Evolutionary conservation across 1,140 invertebrate species (phyloP), one percentile per base, ranked within the genome.

Genomic region (Thrips palmi): DNA sequence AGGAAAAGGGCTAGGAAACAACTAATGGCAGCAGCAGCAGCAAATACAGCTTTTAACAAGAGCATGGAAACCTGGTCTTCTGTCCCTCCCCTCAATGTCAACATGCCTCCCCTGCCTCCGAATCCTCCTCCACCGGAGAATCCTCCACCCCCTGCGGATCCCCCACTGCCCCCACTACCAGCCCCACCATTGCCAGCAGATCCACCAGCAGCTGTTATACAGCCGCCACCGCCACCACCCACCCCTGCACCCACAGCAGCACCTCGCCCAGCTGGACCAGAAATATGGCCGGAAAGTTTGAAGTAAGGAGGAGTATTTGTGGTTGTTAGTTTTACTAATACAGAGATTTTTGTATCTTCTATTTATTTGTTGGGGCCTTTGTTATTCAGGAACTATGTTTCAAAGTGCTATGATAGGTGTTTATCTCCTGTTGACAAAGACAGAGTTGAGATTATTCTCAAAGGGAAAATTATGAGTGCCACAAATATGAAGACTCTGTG

Each of bases 381-480:
- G n/a, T 39, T 37, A 53, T 60, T 8, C 43, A 70, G 67, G 45
- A 49, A 79, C 41, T 97, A 92, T 60, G 86, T 94, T 8, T 77
- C 81, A 48, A 71, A 80, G 44, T 89, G 87, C 50, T 96, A 92
- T 64, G 74, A 76, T 24, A 85, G 85, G 59, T 93, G 86, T 52
- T 72, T 72, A 48, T 83, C 82, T 10, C 66, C 72, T 37, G 69
- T 84, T 38, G 85, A 94, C 56, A 85, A 88, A 59, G 85, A 96
- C 65, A 76, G 87, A 54, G 85, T 96, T 37, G 84, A 92, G 54
- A 85, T 87, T 41, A 81, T 88, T 46, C 60, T 97, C 21, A 93
- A 92, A 57, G 85, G 85, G 24, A 86, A 91, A 59, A 78, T 96
- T 40, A 91, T 84, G 15, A 70, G 74, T 31, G 82, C 86, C 1